These are phyloP conservation scores for Ascidia mentula DNA, from an alignment of 23 tunicate genomes.

Conservation along the genomic window DNA sequence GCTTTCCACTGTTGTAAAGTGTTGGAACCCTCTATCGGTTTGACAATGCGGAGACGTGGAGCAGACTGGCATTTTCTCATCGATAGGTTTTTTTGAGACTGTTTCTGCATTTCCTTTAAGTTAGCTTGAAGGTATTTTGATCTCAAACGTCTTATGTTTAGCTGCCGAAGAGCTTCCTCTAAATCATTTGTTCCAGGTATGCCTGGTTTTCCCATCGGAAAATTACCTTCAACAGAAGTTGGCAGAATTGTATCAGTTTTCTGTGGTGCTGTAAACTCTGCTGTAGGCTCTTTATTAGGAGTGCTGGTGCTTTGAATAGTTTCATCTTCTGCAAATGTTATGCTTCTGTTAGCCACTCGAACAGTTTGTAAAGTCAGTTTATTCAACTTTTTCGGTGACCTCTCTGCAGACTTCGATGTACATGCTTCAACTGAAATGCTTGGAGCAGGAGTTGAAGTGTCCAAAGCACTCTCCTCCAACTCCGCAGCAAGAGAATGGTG, in stretches of 20 bases:
- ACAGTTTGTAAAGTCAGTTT: constrained; percentile 8
- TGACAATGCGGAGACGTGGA: constrained; percentile 64
- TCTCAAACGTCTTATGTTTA: constrained; percentile 13
- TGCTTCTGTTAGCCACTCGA: neutral
- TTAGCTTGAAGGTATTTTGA: neutral
- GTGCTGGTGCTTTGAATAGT: neutral
- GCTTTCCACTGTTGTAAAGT: constrained; percentile 77
- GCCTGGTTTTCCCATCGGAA: constrained; percentile 71
- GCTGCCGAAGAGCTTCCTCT: constrained; percentile 60
- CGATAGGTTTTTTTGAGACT: neutral
- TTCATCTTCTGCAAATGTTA: neutral
- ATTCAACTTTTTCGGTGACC: neutral
- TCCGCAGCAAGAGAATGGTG: constrained; percentile 73
- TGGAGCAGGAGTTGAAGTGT: neutral
- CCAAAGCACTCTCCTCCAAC: constrained; percentile 26
- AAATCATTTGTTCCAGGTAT: constrained; percentile 85
- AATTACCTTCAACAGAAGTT: neutral
- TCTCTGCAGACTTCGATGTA: neutral
- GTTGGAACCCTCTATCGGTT: constrained; percentile 65
- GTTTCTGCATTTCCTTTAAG: neutral
- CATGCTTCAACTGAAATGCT: neutral
- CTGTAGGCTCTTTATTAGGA: too few species aligned
- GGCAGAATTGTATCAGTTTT: neutral
- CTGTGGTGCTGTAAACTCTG: neutral
- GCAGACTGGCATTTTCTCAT: constrained; percentile 44